Conservation (phyloP, 2,113 vertebrate species). For the Heliornis fulica region DNA sequence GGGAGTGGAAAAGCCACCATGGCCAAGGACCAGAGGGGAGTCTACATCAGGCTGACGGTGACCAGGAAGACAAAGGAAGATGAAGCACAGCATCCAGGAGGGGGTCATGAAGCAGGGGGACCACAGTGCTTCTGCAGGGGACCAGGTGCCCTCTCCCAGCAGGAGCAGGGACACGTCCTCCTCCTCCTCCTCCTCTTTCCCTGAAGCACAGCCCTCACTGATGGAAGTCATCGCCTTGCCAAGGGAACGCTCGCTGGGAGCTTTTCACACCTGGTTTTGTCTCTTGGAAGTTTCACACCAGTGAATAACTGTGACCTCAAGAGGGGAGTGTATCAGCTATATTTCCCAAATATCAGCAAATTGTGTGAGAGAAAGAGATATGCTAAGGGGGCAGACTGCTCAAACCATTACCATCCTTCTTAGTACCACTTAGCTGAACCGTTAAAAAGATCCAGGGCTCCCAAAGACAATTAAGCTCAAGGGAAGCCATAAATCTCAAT, state of each 20-base stretch:
- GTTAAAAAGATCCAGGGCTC: constrained; percentile 71
- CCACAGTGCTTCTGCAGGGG: neutral
- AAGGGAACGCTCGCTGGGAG: neutral
- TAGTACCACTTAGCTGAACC: constrained; percentile 66
- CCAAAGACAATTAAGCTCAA: constrained; percentile 73
- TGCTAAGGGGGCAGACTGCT: constrained; percentile 50
- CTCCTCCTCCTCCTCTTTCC: neutral
- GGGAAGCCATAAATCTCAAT: constrained; percentile 79
- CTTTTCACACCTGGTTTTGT: constrained; percentile 65
- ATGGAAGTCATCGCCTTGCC: neutral
- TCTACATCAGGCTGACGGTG: neutral
- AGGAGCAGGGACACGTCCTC: neutral
- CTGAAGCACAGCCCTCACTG: neutral
- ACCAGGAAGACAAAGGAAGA: neutral
- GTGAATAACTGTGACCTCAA: constrained; percentile 45
- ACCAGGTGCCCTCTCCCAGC: neutral
- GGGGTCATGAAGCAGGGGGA: neutral
- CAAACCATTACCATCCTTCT: constrained; percentile 51
- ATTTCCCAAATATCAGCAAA: constrained; percentile 67
- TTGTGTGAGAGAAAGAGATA: constrained; percentile 57
- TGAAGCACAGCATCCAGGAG: neutral
- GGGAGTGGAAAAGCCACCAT: neutral
- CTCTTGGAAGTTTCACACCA: constrained; percentile 49
- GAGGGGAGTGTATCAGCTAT: constrained; percentile 29
- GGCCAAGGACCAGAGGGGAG: neutral